Conservation (phyloP, 2,797 vertebrate genomes). For the Molossus molossus region DNA sequence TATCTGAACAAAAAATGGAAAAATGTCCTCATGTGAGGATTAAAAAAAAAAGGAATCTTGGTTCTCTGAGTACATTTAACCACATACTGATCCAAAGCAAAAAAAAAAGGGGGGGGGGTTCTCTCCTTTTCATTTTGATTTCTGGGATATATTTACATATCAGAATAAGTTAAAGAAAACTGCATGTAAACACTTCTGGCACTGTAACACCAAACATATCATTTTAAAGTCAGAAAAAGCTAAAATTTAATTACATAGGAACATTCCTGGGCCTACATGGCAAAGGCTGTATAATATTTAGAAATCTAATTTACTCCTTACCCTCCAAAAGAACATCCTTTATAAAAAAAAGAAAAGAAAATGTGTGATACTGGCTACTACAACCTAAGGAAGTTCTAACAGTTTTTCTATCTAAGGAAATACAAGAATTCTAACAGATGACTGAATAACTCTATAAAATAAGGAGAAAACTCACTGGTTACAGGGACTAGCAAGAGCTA, state of each 20-base stretch:
- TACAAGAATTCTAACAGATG: slow-evolving; percentile 8
- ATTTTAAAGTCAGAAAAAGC: slow-evolving; percentile 58
- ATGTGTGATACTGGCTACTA: neutral
- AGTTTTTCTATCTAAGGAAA: slow-evolving; percentile 21
- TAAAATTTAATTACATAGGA: slow-evolving; percentile 4
- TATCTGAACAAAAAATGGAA: too few relatives aligned
- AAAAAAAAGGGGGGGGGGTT: slow-evolving; percentile 6
- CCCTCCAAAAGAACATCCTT: slow-evolving; percentile 4
- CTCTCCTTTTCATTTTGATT: slow-evolving; percentile 60
- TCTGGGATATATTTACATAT: slow-evolving; percentile 22
- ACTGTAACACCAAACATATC: neutral
- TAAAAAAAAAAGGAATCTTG: slow-evolving; percentile 55
- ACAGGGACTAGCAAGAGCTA: neutral
- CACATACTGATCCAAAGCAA: slow-evolving; percentile 43
- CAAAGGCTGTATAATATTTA: neutral
- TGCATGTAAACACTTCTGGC: slow-evolving; percentile 42
- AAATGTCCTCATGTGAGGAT: neutral
- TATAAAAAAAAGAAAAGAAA: neutral
- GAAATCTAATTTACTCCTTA: neutral
- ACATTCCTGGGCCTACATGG: neutral
- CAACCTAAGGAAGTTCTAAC: neutral
- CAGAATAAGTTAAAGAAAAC: slow-evolving; percentile 53
- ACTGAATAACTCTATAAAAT: neutral
- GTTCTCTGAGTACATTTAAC: slow-evolving; percentile 63
- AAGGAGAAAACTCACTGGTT: neutral